Conservation (phyloP, 2,888 invertebrate genomes). For the Taenaris catops region DNA sequence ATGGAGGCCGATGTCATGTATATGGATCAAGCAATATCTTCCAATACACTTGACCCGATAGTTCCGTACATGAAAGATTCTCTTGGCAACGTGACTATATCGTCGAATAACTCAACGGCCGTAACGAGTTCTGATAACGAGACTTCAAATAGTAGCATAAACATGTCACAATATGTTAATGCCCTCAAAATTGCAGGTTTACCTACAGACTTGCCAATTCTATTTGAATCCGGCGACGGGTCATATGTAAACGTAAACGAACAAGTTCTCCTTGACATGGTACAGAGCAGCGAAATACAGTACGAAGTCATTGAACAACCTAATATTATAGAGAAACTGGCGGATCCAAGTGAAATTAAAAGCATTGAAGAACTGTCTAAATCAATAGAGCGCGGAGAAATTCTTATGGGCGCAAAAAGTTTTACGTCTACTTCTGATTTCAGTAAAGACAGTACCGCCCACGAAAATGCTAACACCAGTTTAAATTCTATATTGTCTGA, state of each 20-base stretch:
- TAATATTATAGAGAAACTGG: constrained; percentile 70
- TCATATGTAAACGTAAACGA: constrained; percentile 82
- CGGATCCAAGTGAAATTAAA: constrained; percentile 71
- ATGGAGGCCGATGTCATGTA: constrained; percentile 66
- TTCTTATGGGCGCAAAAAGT: constrained; percentile 51
- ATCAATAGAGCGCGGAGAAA: constrained; percentile 68
- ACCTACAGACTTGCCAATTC: constrained; percentile 75
- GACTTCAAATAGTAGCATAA: constrained; percentile 42
- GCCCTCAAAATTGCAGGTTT: constrained; percentile 67
- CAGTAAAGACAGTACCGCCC: constrained; percentile 44
- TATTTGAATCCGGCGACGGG: constrained; percentile 83
- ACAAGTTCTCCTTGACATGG: constrained; percentile 80
- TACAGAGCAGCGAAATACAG: constrained; percentile 72
- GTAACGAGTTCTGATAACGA: constrained; percentile 39
- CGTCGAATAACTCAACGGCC: constrained; percentile 46
- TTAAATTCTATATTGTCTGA: constrained; percentile 64
- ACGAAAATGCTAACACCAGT: constrained; percentile 60
- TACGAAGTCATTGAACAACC: constrained; percentile 76
- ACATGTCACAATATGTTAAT: constrained; percentile 73
- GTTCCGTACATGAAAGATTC: constrained; percentile 50
- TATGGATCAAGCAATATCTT: constrained; percentile 55
- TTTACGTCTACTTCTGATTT: constrained; percentile 42
- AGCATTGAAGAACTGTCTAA: constrained; percentile 73
- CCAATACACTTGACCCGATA: constrained; percentile 51
- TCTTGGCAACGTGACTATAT: constrained; percentile 49